Percentiles rank a stretch among this genome's conserved stretches.
These are phyloP conservation scores for Drosophila tanythrix DNA, from an alignment of 2,888 invertebrate genomes.

Conservation along the genomic window DNA sequence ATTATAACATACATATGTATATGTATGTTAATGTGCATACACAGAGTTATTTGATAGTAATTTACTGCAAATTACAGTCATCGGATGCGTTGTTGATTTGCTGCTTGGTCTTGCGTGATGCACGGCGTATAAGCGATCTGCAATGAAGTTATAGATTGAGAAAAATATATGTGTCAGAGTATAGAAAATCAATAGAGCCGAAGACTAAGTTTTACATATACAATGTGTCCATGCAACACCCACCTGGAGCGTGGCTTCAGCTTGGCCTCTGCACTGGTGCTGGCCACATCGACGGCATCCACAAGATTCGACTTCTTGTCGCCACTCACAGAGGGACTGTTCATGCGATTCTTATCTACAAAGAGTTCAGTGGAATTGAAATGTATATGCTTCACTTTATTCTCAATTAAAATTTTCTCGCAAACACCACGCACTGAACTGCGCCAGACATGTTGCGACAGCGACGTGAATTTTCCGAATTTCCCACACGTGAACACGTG, in stretches of 20 bases:
- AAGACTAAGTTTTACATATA: neutral
- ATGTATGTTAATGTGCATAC: slow-evolving; percentile 5
- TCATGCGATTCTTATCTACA: slow-evolving; percentile 83
- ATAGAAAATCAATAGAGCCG: neutral
- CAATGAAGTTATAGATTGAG: neutral
- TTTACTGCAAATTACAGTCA: slow-evolving; percentile 90
- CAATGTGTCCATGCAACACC: slow-evolving; percentile 11
- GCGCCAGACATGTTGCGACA: neutral
- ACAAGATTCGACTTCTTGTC: slow-evolving; percentile 82
- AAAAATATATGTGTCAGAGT: neutral
- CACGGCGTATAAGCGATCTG: slow-evolving; percentile 91
- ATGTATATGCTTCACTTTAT: neutral
- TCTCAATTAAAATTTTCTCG: slow-evolving; percentile 30
- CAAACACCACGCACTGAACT: neutral
- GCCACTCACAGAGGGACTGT: slow-evolving; percentile 83
- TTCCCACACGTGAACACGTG: neutral
- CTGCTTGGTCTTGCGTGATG: slow-evolving; percentile 92
- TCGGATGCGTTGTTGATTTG: slow-evolving; percentile 90
- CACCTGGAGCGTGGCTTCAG: slow-evolving; percentile 88
- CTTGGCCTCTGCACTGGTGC: slow-evolving; percentile 85
- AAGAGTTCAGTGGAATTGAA: slow-evolving; percentile 16
- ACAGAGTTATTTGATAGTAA: neutral
- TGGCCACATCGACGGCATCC: slow-evolving; percentile 82
- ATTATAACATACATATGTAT: slow-evolving; percentile 6
- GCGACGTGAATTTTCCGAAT: neutral